Evolutionary conservation across 2,888 invertebrate genomes (phyloP).

Genomic region (Nyleta sp.): DNA sequence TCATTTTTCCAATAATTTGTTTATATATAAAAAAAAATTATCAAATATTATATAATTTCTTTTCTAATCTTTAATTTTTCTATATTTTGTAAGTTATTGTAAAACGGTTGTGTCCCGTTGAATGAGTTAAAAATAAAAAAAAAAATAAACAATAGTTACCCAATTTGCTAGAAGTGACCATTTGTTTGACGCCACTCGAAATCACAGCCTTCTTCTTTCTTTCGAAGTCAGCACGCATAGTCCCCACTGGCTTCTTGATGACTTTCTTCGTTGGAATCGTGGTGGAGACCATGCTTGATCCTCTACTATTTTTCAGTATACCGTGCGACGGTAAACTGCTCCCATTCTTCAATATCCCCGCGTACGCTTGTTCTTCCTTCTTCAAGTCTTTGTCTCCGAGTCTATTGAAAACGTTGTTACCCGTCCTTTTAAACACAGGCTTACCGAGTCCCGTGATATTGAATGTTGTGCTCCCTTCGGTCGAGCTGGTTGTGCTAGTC

Average conservation of each 20-base stretch:
- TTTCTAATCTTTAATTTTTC: too few species aligned
- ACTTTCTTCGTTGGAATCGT: constrained; percentile 66
- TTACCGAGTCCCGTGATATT: constrained; percentile 80
- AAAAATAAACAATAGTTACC: constrained; percentile 67
- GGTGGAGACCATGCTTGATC: constrained; percentile 59
- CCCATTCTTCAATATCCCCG: constrained; percentile 77
- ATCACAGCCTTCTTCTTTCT: constrained; percentile 71
- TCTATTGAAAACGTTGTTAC: constrained; percentile 78
- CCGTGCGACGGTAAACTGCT: constrained; percentile 67
- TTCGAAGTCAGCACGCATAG: constrained; percentile 81
- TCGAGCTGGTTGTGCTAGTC: constrained; percentile 80
- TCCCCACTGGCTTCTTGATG: constrained; percentile 71
- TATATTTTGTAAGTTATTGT: too few species aligned
- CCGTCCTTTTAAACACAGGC: constrained; percentile 75
- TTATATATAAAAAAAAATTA: too few species aligned
- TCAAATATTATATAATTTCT: too few species aligned
- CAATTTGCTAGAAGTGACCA: constrained; percentile 72
- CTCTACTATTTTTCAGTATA: constrained; percentile 74
- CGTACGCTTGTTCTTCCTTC: constrained; percentile 67
- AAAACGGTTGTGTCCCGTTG: too few species aligned
- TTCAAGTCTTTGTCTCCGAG: constrained; percentile 79
- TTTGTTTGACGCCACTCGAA: constrained; percentile 70
- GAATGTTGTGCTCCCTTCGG: constrained; percentile 73
- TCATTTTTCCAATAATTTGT: too few species aligned
- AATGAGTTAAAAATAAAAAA: constrained; percentile 15